Conservation (phyloP, 2,888 invertebrate species). For the Lycophotia porphyrea region DNA sequence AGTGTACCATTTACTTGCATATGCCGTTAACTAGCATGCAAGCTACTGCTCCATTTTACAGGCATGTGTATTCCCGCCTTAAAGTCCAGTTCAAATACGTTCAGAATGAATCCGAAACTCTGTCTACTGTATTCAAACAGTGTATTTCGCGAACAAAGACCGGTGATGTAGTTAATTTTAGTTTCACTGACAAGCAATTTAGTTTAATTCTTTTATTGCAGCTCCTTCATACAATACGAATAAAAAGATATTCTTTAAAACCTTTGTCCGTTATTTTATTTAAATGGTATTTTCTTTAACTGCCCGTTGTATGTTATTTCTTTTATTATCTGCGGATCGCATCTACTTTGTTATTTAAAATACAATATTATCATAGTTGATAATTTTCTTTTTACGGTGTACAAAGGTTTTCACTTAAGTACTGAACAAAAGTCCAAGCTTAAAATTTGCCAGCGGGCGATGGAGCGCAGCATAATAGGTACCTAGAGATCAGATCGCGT, state of each 20-base stretch:
- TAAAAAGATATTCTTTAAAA: slow-evolving; percentile 29
- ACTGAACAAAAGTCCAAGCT: too few species aligned
- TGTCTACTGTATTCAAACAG: slow-evolving; percentile 37
- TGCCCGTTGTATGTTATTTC: background rate
- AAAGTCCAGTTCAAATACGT: slow-evolving; percentile 1
- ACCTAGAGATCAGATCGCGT: too few species aligned
- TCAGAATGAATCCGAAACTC: slow-evolving; percentile 15
- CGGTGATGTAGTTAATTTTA: slow-evolving; percentile 45
- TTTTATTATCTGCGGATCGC: background rate
- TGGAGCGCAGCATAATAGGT: too few species aligned
- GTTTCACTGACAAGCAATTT: slow-evolving; percentile 53
- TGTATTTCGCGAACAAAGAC: slow-evolving; percentile 45
- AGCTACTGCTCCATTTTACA: too few species aligned
- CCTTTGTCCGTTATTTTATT: slow-evolving; percentile 1
- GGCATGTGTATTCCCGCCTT: too few species aligned
- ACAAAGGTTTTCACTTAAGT: too few species aligned
- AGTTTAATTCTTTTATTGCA: slow-evolving; percentile 46
- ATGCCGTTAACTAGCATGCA: too few species aligned
- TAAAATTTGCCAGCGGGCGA: too few species aligned
- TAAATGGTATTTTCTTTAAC: slow-evolving; percentile 7
- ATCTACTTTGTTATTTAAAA: background rate
- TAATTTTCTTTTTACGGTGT: too few species aligned
- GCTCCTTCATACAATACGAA: background rate
- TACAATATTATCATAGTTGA: background rate
- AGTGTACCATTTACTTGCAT: too few species aligned